Conservation (phyloP, 2,888 invertebrate species). For the Crossocerus cetratus region DNA sequence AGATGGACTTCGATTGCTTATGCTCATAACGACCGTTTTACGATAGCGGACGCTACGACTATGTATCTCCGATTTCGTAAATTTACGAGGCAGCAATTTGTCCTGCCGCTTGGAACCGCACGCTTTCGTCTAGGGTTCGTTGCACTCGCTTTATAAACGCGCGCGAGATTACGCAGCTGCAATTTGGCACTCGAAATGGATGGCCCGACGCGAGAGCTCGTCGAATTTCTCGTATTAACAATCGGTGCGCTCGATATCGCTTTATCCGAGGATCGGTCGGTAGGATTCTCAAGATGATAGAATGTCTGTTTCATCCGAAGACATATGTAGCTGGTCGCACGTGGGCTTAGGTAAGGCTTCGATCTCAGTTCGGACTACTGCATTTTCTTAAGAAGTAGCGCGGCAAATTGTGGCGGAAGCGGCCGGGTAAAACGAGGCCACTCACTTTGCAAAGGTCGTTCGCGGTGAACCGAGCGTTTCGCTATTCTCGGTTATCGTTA, state of each 20-base stretch:
- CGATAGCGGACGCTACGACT: no score
- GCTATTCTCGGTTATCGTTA: constrained; percentile 15
- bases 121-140: background rate
- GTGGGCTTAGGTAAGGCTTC: no score
- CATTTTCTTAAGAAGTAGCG: background rate
- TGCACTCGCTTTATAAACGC: background rate
- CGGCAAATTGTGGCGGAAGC: constrained; percentile 16
- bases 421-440: constrained; percentile 16
- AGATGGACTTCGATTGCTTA: no score
- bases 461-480: constrained; percentile 18
- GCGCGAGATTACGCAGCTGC: no score
- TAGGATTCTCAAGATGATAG: background rate
- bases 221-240: no score
- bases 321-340: no score
- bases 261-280: no score
- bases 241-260: no score
- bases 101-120: background rate
- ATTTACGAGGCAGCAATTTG: background rate
- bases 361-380: no score
- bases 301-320: background rate
- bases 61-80: background rate
- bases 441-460: constrained; percentile 22
- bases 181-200: no score
- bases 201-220: no score
- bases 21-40: background rate